phyloP scores from a whole-genome alignment of 37 sponge, comb jelly and placozoan genomes.

The Spongia lamella region DNA sequence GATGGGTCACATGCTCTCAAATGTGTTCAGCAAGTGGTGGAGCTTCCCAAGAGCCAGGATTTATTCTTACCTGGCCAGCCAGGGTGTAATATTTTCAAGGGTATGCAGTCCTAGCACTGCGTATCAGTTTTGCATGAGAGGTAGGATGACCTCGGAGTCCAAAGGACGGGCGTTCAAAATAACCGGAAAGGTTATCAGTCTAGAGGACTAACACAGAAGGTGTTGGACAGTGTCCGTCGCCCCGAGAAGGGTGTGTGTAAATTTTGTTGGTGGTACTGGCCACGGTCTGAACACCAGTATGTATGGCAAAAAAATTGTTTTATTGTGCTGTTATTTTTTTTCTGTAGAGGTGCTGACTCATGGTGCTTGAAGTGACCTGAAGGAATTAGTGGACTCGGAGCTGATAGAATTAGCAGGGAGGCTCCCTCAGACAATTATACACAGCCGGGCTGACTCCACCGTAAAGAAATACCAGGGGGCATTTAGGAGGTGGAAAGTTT shows the following conservation, averaged over 20 bases:
- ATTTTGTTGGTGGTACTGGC: no score
- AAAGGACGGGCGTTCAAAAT: background rate
- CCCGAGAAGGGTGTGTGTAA: no score
- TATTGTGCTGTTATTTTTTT: no score
- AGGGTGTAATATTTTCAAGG: background rate
- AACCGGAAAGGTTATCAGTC: no score
- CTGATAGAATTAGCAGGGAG: conserved; percentile 17
- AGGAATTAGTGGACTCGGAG: conserved; percentile 27
- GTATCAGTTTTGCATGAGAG: conserved; percentile 9
- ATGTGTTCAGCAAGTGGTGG: background rate
- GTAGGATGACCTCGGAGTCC: background rate
- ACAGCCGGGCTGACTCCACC: conserved; percentile 22
- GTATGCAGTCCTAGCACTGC: no score
- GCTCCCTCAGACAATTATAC: conserved; percentile 18
- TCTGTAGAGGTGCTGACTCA: conserved; percentile 16
- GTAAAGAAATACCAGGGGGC: conserved; percentile 40
- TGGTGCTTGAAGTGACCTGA: conserved; percentile 5
- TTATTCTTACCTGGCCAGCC: background rate
- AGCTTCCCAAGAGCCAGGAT: background rate
- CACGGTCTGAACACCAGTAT: no score
- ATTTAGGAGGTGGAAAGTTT: conserved; percentile 30
- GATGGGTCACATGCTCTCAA: conserved; percentile 3
- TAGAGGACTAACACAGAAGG: no score
- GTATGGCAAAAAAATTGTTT: no score
- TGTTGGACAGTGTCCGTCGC: no score